A percentile compares a stretch with the other conserved stretches of the same genome.
These are phyloP conservation scores for Pseudorectes ferrugineus DNA, from an alignment of 2,113 vertebrate species.

Conservation along the genomic window DNA sequence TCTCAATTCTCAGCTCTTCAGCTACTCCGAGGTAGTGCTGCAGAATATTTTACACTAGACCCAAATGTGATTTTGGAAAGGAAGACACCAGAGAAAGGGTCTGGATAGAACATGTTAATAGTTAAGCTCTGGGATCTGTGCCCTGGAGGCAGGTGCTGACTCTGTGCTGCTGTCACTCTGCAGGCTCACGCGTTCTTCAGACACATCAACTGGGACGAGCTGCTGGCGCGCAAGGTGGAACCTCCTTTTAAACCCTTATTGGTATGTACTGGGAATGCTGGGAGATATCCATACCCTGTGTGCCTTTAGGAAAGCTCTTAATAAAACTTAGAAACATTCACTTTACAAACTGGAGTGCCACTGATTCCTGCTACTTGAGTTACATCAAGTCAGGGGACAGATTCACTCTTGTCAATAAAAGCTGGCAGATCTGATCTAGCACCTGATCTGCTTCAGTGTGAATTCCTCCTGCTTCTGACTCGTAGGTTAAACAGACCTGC, in stretches of 20 bases:
- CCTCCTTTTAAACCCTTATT: slow-evolving; percentile 96
- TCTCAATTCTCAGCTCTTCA: neutral
- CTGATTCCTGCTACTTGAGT: neutral
- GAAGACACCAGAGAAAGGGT: neutral
- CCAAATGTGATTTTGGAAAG: neutral
- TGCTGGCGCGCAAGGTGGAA: slow-evolving; percentile 94
- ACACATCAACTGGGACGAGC: slow-evolving; percentile 96
- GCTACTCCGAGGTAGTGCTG: neutral
- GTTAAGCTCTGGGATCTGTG: neutral
- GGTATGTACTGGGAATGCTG: slow-evolving; percentile 71
- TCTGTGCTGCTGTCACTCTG: neutral
- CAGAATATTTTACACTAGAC: neutral
- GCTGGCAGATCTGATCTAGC: neutral
- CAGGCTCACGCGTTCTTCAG: slow-evolving; percentile 94
- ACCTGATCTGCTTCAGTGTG: neutral
- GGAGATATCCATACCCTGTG: neutral
- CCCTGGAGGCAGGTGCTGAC: neutral
- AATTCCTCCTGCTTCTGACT: neutral
- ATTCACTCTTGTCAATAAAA: neutral
- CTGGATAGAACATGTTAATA: neutral
- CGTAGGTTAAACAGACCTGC: neutral
- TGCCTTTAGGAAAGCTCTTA: neutral
- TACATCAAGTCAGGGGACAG: neutral
- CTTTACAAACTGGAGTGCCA: neutral
- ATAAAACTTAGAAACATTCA: neutral